These are phyloP conservation scores for Stenodema calcarata DNA, from an alignment of 2,888 invertebrate genomes.

Conservation along the genomic window DNA sequence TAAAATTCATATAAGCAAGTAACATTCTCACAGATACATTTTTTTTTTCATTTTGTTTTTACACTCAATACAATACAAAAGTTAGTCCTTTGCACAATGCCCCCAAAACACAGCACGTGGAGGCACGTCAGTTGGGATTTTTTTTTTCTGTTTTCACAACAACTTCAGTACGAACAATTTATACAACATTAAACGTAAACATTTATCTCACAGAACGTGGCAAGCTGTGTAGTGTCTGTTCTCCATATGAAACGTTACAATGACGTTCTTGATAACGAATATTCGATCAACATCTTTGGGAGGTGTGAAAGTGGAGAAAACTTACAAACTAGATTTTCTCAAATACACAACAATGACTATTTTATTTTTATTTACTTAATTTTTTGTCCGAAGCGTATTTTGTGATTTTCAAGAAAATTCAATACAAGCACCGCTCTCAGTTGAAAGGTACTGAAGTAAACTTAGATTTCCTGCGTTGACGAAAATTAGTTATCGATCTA, in stretches of 20 bases:
- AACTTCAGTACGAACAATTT: not conserved
- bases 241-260: not conserved
- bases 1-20: conserved; percentile 41
- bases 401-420: too few species aligned
- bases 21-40: conserved; percentile 2
- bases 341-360: too few species aligned
- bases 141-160: not conserved
- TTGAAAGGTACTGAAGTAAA: too few species aligned
- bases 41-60: conserved; percentile 1
- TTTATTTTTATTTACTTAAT: too few species aligned
- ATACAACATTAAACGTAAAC: not conserved
- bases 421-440: too few species aligned
- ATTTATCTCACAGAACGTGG: not conserved
- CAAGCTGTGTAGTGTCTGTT: not conserved
- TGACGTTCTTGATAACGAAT: not conserved
- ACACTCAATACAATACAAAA: conserved; percentile 46
- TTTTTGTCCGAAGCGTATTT: too few species aligned
- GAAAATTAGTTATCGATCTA: too few species aligned
- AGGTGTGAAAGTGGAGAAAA: too few species aligned
- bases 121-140: conserved; percentile 29
- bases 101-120: not conserved
- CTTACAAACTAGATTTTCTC: too few species aligned
- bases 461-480: too few species aligned
- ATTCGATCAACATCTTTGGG: too few species aligned
- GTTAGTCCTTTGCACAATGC: conserved; percentile 1